Evolutionary conservation across 2,888 invertebrate genomes (phyloP).

Genomic region (Melangyna quadrimaculata): DNA sequence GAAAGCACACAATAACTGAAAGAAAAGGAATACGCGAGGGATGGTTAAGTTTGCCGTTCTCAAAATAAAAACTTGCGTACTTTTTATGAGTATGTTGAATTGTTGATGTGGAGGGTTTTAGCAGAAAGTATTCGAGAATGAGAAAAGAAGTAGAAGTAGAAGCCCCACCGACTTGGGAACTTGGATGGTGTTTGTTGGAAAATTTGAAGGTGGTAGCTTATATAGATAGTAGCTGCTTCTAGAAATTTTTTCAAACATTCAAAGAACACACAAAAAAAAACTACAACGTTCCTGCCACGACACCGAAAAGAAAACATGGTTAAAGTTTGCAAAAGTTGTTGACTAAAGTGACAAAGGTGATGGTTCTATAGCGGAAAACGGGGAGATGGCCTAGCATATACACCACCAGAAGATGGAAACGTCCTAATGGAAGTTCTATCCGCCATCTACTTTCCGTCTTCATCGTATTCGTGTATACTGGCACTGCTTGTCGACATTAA

Average conservation of each 20-base stretch:
- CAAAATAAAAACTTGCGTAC: slow-evolving; percentile 61
- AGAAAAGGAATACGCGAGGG: slow-evolving; percentile 28
- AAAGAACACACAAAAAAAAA: slow-evolving; percentile 6
- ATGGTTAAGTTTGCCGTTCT: slow-evolving; percentile 51
- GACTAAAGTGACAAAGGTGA: slow-evolving; percentile 70
- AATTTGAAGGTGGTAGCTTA: slow-evolving; percentile 33
- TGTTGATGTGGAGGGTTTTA: slow-evolving; percentile 37
- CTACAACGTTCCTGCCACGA: slow-evolving; percentile 41
- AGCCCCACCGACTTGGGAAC: neutral
- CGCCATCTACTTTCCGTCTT: slow-evolving; percentile 49
- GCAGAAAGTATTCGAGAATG: neutral
- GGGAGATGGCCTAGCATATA: neutral
- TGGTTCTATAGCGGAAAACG: slow-evolving; percentile 13
- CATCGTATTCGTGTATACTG: slow-evolving; percentile 4
- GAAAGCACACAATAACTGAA: slow-evolving; percentile 23
- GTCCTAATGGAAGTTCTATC: slow-evolving; percentile 58
- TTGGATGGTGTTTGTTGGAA: slow-evolving; percentile 26
- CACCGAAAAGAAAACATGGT: slow-evolving; percentile 71
- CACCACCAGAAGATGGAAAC: slow-evolving; percentile 24
- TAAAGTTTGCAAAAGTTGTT: slow-evolving; percentile 68
- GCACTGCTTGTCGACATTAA: slow-evolving; percentile 45
- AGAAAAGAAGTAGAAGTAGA: neutral
- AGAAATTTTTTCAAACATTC: slow-evolving; percentile 35
- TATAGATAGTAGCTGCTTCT: slow-evolving; percentile 53
- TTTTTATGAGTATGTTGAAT: slow-evolving; percentile 48